Percentiles rank a stretch among this genome's conserved stretches.
These are phyloP conservation scores for Myotis lucifugus DNA, from an alignment of 2,113 vertebrate genomes.

Conservation along the genomic window DNA sequence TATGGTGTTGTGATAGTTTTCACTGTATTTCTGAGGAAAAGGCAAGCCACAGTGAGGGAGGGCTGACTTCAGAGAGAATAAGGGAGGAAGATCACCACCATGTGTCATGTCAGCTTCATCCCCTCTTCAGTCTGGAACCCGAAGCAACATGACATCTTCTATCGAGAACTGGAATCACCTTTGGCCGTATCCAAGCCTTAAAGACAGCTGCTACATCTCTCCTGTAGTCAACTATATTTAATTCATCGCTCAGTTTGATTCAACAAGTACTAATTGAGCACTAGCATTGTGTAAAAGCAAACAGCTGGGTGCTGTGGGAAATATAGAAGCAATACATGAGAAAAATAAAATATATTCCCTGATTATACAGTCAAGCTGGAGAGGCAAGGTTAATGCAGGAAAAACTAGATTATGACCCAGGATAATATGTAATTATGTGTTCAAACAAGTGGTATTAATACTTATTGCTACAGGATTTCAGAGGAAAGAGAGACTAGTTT, in stretches of 20 bases:
- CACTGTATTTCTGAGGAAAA: not conserved
- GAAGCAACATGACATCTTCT: not conserved
- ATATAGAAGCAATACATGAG: not conserved
- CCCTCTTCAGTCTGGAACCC: not conserved
- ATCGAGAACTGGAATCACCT: not conserved
- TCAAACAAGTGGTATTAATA: not conserved
- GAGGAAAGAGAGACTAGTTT: not conserved
- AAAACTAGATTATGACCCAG: not conserved
- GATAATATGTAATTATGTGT: not conserved
- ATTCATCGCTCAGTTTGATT: not conserved
- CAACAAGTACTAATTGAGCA: not conserved
- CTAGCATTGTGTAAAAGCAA: conserved; percentile 1
- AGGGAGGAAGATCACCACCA: not conserved
- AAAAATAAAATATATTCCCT: conserved; percentile 41
- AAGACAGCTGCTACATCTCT: not conserved
- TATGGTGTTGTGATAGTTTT: not conserved
- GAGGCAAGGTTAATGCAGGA: not conserved
- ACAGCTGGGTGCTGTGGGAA: not conserved
- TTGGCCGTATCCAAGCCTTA: not conserved
- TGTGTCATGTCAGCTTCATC: not conserved
- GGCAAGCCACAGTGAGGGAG: not conserved
- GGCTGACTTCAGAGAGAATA: not conserved
- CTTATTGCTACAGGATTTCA: not conserved
- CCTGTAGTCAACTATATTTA: conserved; percentile 20
- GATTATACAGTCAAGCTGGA: not conserved